A percentile compares a stretch with the other conserved stretches of the same genome.
Conservation (phyloP, 1,140 invertebrate species). For the Drosophila quadrilineata region DNA sequence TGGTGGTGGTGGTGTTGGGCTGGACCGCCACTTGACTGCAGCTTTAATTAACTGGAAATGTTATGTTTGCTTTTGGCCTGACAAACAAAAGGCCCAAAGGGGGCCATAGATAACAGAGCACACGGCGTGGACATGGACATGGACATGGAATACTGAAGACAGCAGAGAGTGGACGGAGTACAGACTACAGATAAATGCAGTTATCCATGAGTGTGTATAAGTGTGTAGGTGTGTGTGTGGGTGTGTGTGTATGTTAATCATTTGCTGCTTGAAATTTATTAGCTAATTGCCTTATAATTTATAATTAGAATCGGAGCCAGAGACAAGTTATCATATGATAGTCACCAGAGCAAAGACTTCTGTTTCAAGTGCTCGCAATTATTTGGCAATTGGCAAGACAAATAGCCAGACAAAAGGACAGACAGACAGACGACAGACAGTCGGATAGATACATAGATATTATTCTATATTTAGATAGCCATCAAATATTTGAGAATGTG, state of each 20-base stretch:
- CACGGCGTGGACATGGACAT: too few species aligned
- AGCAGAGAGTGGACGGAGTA: too few species aligned
- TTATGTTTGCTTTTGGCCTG: slow-evolving; percentile 67
- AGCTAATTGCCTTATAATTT: slow-evolving; percentile 68
- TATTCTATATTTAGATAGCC: slow-evolving; percentile 28
- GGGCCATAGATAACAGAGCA: slow-evolving; percentile 33
- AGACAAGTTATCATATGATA: slow-evolving; percentile 28
- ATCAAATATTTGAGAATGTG: slow-evolving; percentile 30
- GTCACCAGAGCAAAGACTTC: neutral
- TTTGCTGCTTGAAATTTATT: slow-evolving; percentile 55
- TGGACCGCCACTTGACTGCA: slow-evolving; percentile 66
- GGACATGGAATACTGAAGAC: too few species aligned
- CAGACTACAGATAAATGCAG: slow-evolving; percentile 30
- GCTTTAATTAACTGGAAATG: slow-evolving; percentile 77
- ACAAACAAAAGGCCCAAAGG: slow-evolving; percentile 36
- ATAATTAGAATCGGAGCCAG: slow-evolving; percentile 27
- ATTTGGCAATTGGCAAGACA: slow-evolving; percentile 35
- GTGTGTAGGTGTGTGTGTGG: neutral
- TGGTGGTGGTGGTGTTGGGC: neutral
- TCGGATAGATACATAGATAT: neutral
- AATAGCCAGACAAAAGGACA: slow-evolving; percentile 6
- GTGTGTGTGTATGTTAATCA: slow-evolving; percentile 33
- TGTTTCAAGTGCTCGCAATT: slow-evolving; percentile 18
- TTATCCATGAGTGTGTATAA: neutral
- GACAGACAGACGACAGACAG: neutral